These are phyloP conservation scores for Amphipoea oculea DNA, from an alignment of 2,888 invertebrate species.

Conservation along the genomic window DNA sequence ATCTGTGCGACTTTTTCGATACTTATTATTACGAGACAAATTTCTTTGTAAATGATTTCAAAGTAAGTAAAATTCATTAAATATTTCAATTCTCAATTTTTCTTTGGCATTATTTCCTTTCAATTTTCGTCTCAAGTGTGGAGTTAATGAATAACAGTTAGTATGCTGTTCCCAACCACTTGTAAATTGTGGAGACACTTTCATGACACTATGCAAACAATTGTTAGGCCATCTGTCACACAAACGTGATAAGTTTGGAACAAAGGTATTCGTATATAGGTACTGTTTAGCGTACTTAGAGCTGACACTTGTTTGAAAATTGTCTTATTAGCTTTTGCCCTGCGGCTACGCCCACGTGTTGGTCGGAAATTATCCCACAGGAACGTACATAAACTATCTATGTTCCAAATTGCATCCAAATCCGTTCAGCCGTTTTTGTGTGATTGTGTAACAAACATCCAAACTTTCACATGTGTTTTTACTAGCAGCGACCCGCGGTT, in stretches of 20 bases:
- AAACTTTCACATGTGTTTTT: too few species aligned
- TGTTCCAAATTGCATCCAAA: not conserved
- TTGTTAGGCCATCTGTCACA: conserved; percentile 49
- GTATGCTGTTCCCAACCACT: conserved; percentile 36
- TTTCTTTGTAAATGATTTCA: not conserved
- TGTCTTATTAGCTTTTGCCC: not conserved
- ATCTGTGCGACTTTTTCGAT: not conserved
- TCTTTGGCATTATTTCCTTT: not conserved
- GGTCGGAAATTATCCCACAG: not conserved
- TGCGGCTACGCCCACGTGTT: not conserved
- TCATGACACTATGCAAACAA: conserved; percentile 53
- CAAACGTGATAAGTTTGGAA: conserved; percentile 55
- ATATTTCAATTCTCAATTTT: too few species aligned
- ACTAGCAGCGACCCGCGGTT: too few species aligned
- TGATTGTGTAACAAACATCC: not conserved
- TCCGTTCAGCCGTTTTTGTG: not conserved
- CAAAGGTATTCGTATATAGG: conserved; percentile 22
- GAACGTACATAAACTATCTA: not conserved
- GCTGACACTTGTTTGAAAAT: conserved; percentile 32
- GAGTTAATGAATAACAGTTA: conserved; percentile 33
- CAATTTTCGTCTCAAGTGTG: conserved; percentile 18
- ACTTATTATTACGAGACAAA: not conserved
- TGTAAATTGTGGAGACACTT: conserved; percentile 47
- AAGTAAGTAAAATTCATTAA: not conserved
- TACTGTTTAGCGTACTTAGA: conserved; percentile 64